A percentile compares a stretch with the other conserved stretches of the same genome.
Evolutionary conservation across 2,113 vertebrate genomes (phyloP).

Genomic region (Crotalus tigris): DNA sequence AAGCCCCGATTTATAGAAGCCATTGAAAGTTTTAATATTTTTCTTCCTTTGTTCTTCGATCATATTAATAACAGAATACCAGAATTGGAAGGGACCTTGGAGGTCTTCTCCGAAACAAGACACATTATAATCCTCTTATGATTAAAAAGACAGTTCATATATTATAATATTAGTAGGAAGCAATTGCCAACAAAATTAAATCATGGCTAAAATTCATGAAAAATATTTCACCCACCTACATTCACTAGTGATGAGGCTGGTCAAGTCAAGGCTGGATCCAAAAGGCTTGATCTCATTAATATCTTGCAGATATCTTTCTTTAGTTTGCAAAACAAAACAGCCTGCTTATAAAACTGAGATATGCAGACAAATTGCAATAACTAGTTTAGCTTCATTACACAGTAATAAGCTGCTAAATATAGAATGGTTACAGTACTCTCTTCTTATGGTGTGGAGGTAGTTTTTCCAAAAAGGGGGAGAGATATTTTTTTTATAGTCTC

Average conservation of each 20-base stretch:
- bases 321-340: background rate
- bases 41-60: background rate
- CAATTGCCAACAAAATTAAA: background rate
- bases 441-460: background rate
- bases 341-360: background rate
- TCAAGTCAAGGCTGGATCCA: background rate
- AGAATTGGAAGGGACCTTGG: background rate
- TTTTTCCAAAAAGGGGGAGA: background rate
- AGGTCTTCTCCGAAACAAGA: background rate
- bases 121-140: background rate
- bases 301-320: background rate
- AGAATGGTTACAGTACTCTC: background rate
- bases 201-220: background rate
- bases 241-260: background rate
- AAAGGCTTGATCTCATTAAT: background rate
- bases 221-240: no score
- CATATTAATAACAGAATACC: background rate
- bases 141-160: background rate
- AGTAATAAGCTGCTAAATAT: background rate
- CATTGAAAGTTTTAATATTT: background rate
- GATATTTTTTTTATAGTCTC: background rate
- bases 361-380: background rate
- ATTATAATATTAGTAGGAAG: background rate
- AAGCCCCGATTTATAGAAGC: background rate
- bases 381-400: background rate